These are phyloP conservation scores for Mamestra brassicae DNA, from an alignment of 2,888 invertebrate species.

Conservation along the genomic window DNA sequence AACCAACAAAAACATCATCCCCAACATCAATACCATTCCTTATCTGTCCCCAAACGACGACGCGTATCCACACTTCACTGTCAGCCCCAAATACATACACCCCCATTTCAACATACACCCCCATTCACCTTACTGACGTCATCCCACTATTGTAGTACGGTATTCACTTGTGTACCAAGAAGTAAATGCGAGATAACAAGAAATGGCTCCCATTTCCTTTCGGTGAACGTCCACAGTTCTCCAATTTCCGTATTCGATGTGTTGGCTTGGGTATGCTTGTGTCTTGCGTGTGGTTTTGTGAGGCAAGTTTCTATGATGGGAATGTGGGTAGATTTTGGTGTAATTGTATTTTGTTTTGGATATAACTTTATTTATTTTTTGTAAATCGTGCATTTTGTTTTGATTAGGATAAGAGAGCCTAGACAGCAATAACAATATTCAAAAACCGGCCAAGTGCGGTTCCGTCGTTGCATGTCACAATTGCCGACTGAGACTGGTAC, in stretches of 20 bases:
- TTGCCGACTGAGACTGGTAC: too few relatives aligned
- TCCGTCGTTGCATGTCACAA: too few relatives aligned
- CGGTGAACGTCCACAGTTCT: slow-evolving; percentile 59
- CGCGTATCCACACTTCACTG: slow-evolving; percentile 2
- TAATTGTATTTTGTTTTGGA: not conserved
- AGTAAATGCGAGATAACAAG: slow-evolving; percentile 53
- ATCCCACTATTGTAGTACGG: slow-evolving; percentile 16
- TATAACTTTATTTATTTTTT: too few relatives aligned
- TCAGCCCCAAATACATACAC: slow-evolving; percentile 15
- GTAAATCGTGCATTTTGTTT: too few relatives aligned
- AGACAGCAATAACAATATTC: too few relatives aligned
- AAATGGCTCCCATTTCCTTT: slow-evolving; percentile 62
- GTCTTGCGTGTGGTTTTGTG: slow-evolving; percentile 3
- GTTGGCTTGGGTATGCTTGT: slow-evolving; percentile 1
- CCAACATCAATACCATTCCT: slow-evolving; percentile 12
- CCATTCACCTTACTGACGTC: slow-evolving; percentile 12
- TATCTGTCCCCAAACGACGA: slow-evolving; percentile 5
- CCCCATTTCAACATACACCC: slow-evolving; percentile 6
- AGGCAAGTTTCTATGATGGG: slow-evolving; percentile 5
- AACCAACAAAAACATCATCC: slow-evolving; percentile 1
- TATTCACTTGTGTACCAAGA: slow-evolving; percentile 37
- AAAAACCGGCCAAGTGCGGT: too few relatives aligned
- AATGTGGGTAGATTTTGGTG: not conserved
- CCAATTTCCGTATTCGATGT: slow-evolving; percentile 63
- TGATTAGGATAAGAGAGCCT: too few relatives aligned